These are phyloP conservation scores for Phataginus tricuspis DNA, from an alignment of 2,797 vertebrate genomes.

Conservation along the genomic window DNA sequence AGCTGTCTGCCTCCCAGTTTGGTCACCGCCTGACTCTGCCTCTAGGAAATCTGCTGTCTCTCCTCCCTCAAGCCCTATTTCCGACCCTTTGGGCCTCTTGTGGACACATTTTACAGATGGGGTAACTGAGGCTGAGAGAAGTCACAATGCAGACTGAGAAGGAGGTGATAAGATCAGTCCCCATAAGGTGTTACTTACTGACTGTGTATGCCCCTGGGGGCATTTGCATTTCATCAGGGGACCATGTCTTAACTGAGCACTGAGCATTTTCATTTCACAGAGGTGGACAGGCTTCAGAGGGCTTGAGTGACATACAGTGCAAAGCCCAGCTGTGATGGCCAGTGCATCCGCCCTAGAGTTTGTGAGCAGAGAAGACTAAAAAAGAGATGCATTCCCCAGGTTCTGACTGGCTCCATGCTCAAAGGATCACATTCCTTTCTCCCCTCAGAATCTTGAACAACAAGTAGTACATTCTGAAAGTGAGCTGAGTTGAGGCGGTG, in stretches of 20 bases:
- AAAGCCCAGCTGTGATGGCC: background rate
- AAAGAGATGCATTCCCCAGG: background rate
- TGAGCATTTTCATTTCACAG: conserved; percentile 13
- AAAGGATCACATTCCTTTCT: background rate
- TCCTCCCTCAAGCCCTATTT: background rate
- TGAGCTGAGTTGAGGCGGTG: background rate
- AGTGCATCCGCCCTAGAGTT: background rate
- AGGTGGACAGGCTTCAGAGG: background rate
- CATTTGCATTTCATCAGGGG: background rate
- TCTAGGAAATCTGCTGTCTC: background rate
- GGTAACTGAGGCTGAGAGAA: background rate
- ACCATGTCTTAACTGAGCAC: background rate
- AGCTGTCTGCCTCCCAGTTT: background rate
- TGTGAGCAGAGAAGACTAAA: background rate
- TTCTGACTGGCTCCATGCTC: background rate
- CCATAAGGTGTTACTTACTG: background rate
- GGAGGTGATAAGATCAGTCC: background rate
- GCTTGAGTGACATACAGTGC: background rate
- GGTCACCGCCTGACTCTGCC: background rate
- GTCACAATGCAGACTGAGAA: background rate
- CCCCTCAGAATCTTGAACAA: background rate
- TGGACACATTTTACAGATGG: background rate
- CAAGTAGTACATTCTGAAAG: background rate
- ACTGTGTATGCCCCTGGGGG: background rate
- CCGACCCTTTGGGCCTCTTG: background rate